Evolutionary conservation across 1,140 invertebrate species (phyloP), one percentile per base, ranked within the genome.

Genomic region (Danaus plexippus): DNA sequence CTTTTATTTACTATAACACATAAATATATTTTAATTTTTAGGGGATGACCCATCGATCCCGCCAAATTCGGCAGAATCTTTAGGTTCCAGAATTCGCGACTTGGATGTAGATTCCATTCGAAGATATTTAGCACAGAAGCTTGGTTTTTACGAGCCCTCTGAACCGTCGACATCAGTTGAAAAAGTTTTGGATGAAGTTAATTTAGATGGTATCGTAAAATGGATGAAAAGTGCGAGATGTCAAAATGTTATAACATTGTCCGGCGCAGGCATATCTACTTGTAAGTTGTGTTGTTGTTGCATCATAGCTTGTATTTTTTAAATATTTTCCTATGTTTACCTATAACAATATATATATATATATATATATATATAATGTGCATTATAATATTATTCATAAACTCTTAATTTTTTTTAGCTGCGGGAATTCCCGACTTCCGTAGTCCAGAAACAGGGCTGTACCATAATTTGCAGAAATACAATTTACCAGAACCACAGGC

Each of bases 401-500:
- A 42, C 47, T 43, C 52, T 12, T 50, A 51, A 60, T 51, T 54
- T 58, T 59, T 90, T 89, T 64, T 81, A 95, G 96, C 96, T 85
- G 95, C 96, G 61, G 97, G 97, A 57, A 98, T 98, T 74, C 97
- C 97, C 44, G 97, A 98, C 82, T 97, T 96, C 87, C 91, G 97
- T 11, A 96, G 95, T 40, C 96, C 96, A 7, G 94, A 93, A 32
- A 95, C 93, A 62, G 97, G 97, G 4, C 85, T 99, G 1, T 99
- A 99, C 87, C 90, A 95, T 75, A 98, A 98, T 84, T 88, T 99
- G 41, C 89, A 94, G 61, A 96, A 98, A 80, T 98, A 97, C 77
- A 93, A 97, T 69, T 88, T 98, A 46, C 95, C 96, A 0, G 91
- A 97, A 88, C 96, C 97, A n/a, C 93, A 97, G 76, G 94, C 95